A percentile compares a stretch with the other conserved stretches of the same genome.
These are phyloP conservation scores for Parazoanthus atlanticus DNA, from an alignment of 92 coral and sea anemone species.

Conservation along the genomic window DNA sequence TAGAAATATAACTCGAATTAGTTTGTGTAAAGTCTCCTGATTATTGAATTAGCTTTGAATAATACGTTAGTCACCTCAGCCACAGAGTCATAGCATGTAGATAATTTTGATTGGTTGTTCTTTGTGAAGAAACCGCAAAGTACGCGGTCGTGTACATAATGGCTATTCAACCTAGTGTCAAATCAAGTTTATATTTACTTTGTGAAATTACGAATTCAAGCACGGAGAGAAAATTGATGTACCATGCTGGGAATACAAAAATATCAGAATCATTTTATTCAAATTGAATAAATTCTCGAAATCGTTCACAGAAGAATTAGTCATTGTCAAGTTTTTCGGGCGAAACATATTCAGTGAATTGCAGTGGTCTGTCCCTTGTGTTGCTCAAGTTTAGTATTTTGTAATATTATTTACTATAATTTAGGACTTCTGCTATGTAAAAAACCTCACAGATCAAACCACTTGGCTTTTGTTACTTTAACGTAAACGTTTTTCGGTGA, in stretches of 20 bases:
- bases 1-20: constrained; percentile 2
- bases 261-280: background rate
- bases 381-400: constrained; percentile 10
- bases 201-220: background rate
- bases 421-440: background rate
- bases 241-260: background rate
- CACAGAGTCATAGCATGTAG: constrained; percentile 2
- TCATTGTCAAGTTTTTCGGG: background rate
- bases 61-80: constrained; percentile 10
- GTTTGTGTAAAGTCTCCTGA: constrained; percentile 16
- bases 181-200: constrained; percentile 17
- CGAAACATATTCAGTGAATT: background rate
- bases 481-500: background rate
- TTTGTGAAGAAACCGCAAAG: constrained; percentile 23
- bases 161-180: background rate
- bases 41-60: constrained; percentile 1
- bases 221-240: background rate
- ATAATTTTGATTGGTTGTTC: constrained; percentile 13
- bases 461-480: background rate
- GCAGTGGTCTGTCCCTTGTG: background rate
- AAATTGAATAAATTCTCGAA: background rate
- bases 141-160: background rate
- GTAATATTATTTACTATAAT: background rate
- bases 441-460: background rate
- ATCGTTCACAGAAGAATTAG: background rate